phyloP scores from a whole-genome alignment of 2,888 invertebrate genomes.

The Idaea dimidiata region DNA sequence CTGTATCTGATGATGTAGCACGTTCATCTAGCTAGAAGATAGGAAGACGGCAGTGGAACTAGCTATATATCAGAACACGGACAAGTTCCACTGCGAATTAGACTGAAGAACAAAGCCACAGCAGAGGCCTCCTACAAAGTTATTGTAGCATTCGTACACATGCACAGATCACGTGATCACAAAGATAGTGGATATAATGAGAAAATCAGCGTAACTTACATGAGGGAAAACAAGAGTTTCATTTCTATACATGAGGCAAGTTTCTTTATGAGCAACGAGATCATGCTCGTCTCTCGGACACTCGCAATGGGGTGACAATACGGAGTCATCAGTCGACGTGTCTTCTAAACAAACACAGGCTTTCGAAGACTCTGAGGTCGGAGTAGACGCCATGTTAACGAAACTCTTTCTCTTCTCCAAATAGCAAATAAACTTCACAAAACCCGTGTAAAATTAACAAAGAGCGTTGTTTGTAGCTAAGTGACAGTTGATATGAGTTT shows the following conservation, averaged over 20 bases:
- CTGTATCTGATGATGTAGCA: too few relatives aligned
- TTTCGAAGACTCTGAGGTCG: conserved; percentile 26
- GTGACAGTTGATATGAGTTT: conserved; percentile 27
- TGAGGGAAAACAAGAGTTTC: conserved; percentile 55
- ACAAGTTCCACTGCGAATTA: neutral
- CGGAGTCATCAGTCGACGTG: conserved; percentile 29
- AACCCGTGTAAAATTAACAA: conserved; percentile 10
- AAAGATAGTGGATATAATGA: neutral
- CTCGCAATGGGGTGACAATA: conserved; percentile 40
- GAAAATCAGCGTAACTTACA: conserved; percentile 35
- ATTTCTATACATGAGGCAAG: conserved; percentile 57
- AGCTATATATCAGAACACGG: conserved; percentile 2
- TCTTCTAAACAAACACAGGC: conserved; percentile 49
- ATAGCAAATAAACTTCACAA: conserved; percentile 21
- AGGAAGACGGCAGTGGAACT: too few relatives aligned
- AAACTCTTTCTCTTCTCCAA: neutral
- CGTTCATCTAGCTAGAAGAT: too few relatives aligned
- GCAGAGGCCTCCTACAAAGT: too few relatives aligned
- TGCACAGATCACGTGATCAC: too few relatives aligned
- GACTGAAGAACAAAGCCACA: too few relatives aligned
- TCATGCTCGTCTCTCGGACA: conserved; percentile 59
- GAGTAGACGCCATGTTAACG: conserved; percentile 35
- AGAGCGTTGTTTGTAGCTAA: conserved; percentile 36
- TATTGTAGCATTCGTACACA: neutral
- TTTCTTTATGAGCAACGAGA: conserved; percentile 53